Evolutionary conservation across 2,797 vertebrate species (phyloP).

Genomic region (Muscicapa striata): DNA sequence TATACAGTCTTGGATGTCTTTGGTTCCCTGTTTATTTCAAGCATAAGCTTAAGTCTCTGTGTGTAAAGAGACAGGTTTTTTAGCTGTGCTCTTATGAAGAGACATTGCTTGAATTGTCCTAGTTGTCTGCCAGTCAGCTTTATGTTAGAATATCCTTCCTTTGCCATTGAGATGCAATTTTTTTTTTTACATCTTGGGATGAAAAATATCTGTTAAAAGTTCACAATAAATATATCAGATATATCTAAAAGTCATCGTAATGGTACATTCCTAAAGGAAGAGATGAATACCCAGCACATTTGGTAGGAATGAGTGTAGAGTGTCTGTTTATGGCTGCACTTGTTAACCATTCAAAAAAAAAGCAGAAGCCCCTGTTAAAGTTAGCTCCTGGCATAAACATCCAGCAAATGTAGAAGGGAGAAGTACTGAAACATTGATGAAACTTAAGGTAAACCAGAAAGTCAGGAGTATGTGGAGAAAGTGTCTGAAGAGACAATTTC

Average conservation of each 20-base stretch:
- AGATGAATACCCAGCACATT: not conserved
- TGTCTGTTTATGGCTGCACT: not conserved
- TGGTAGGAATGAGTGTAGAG: not conserved
- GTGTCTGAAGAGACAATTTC: not conserved
- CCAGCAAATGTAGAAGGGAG: not conserved
- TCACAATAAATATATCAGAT: not conserved
- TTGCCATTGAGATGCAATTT: rapidly evolving
- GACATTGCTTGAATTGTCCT: not conserved
- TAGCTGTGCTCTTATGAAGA: not conserved
- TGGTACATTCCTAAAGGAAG: not conserved
- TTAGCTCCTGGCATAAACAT: not conserved
- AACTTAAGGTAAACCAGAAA: not conserved
- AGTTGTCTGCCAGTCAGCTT: not conserved
- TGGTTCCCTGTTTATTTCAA: not conserved
- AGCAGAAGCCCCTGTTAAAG: not conserved
- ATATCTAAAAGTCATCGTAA: not conserved
- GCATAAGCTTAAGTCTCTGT: not conserved
- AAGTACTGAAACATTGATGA: not conserved
- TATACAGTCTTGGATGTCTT: not conserved
- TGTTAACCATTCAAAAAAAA: not conserved
- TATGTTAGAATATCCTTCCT: not conserved
- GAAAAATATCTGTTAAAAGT: not conserved
- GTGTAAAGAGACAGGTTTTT: not conserved
- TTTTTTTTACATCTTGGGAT: not conserved
- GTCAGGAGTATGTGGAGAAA: not conserved